Conservation (phyloP, 2,113 vertebrate genomes). For the Mesitornis unicolor region DNA sequence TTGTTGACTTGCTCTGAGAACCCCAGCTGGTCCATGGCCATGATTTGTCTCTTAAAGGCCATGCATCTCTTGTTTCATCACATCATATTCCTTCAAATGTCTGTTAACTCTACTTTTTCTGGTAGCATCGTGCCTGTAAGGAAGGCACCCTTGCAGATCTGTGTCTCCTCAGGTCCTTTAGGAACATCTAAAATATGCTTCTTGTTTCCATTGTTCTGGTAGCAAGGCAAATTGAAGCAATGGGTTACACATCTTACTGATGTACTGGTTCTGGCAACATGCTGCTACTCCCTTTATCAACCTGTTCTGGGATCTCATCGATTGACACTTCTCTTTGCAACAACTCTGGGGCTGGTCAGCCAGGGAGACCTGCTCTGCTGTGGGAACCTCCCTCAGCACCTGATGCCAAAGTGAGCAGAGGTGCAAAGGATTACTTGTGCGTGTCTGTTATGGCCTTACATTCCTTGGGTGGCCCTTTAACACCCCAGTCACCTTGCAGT, state of each 20-base stretch:
- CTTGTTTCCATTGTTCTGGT: not conserved
- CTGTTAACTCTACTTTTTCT: not conserved
- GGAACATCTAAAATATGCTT: not conserved
- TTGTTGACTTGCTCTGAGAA: not conserved
- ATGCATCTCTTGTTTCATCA: accelerated
- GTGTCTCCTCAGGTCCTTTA: not conserved
- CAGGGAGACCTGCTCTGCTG: not conserved
- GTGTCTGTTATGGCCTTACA: not conserved
- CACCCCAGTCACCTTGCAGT: not conserved
- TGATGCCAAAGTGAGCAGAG: not conserved
- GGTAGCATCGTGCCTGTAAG: not conserved
- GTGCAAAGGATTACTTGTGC: not conserved
- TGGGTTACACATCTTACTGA: not conserved
- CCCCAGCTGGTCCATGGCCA: not conserved
- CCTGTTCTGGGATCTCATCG: not conserved
- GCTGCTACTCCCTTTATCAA: not conserved
- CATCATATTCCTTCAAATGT: not conserved
- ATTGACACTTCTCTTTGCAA: not conserved
- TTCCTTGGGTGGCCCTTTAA: not conserved
- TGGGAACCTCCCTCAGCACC: not conserved
- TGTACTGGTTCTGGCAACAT: not conserved
- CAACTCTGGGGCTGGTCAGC: not conserved
- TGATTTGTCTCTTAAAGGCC: not conserved
- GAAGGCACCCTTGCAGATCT: not conserved
- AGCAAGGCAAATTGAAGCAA: accelerated